Evolutionary conservation across 2,113 vertebrate species (phyloP), one percentile per base, ranked within the genome.

Genomic region (Rhynchopsitta pachyrhyncha): DNA sequence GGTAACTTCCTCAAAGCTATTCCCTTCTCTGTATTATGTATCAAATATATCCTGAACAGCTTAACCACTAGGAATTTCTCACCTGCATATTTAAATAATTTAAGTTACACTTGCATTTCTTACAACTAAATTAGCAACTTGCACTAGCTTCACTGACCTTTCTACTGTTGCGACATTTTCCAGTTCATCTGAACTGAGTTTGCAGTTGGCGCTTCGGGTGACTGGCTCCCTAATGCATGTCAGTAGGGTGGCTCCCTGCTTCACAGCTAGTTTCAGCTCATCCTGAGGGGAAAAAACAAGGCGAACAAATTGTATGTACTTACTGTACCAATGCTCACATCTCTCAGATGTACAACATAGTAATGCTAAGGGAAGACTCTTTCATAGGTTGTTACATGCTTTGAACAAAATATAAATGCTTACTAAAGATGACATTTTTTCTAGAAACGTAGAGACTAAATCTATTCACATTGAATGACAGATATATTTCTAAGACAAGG

Each of bases 121-220:
- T 78, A 75, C 37, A 31, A 89, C 42, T 79, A 71, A 94, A 78
- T 60, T 11, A 95, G 35, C 33, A 67, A 73, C 16, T 37, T 55
- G 22, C 28, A 69, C 9, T 10, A 41, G n/a, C n/a, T 89, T 53
- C 78, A 93, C 97, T 93, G 52, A 99, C 99, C 99, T 99, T 96
- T 99, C 98, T 75, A 99, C 98, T 0, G 99, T 99, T 76, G 98
- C 98, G 70, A 98, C 98, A 87, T 99, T 99, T 93, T 99, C 99
- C 88, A 98, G 90, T 94, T 99, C 98, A 63, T 98, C 99, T 25
- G 98, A 98, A 86, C 98, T 99, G 68, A 99, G 98, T 70, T 98
- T 98, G 95, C 98, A 97, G 74, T 96, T 97, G 35, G 98, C 97
- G 4, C 97, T 97, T 96, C 98, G 98, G 52, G 97, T 98, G 55